Base-by-base conservation (phyloP, 2,113 vertebrate genomes). In the Petromus typicus region DNA sequence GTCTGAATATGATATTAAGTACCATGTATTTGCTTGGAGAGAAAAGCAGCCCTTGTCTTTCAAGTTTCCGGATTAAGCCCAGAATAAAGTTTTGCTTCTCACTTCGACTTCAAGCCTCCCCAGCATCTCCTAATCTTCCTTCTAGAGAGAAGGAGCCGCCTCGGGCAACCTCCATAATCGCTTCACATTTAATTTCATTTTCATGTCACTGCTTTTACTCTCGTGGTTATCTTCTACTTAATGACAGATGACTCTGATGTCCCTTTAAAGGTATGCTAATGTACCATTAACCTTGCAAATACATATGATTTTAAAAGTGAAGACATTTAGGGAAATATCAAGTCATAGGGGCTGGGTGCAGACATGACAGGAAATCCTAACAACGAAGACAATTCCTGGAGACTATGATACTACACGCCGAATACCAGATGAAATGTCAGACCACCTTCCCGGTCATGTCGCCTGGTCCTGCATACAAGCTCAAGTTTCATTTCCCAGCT, bases 401-500 rank as follows among this genome's bases (percentile, higher is more conserved):
- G 20, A n/a, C 0, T 13, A 9, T 9, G 11, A 11, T 0, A 2
- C 13, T 34, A 7, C 3, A 20, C 5, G 2, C 13, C n/a, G 61
- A 87, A 67, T n/a, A 45, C 0, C 0, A 14, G 34, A 0, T 22
- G 10, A 34, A 61, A 90, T 1, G 0, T 7, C 2, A 48, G 32
- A 43, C 2, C 78, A 48, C 56, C 64, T 85, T 80, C 40, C 61
- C 40, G 64, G 27, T 87, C 37, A 14, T 1, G 5, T 1, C 56
- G 7, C 37, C 40, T 2, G 13, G 69, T 51, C 64, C 5, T 71
- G 81, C 51, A 95, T 27, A 75, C 18, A 43, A 63, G 22, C 64
- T 95, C 75, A 63, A 73, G 76, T 64, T 82, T 76, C 73, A 84
- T 79, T 92, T 85, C 75, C 54, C 83, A 96, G 40, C 30, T 92